Evolutionary conservation across 1,140 invertebrate species (phyloP), one percentile per base, ranked within the genome.

Genomic region (Psix sp.): DNA sequence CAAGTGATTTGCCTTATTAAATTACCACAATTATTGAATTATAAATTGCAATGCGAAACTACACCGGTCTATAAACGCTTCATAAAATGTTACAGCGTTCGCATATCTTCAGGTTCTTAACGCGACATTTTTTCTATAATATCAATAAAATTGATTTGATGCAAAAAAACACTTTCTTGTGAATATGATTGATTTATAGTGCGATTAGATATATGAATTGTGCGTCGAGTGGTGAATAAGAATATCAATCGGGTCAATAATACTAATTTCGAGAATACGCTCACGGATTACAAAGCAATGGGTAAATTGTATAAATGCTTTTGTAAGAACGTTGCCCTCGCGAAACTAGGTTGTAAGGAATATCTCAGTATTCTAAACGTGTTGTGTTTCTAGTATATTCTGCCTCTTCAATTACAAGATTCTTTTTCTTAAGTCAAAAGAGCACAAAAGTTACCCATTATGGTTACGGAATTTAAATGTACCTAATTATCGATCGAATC

Each of bases 291-390:
- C 14, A 31, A 46, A n/a, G 38, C 21, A 36, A 24, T 49, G 29
- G 2, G 5, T 31, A 56, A 57, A 4, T 45, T 59, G 14, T 52
- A 17, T 59, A 63, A 66, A 73, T 42, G 70, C 42, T 40, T 73
- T 48, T 36, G 70, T 52, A 54, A 60, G 70, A 73, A 54, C 60
- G 9, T 66, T 73, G 60, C 70, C 60, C 48, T 29, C 60, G 48
- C 40, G 48, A 73, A 73, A 73, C 62, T 65, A 60, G 70, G 46
- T 66, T 73, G 70, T 73, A 66, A 48, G 54, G 54, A 66, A 60
- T 66, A 73, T 54, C 54, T 60, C 54, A 20, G 70, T 60, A 73
- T 73, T 66, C 60, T 45, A 48, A 60, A 66, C 40, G 36, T 66
- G 48, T 52, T 48, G 26, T 31, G 31, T 66, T 57, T 66, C 60